A percentile compares a stretch with the other conserved stretches of the same genome.
These are phyloP conservation scores for Catharus bicknelli DNA, from an alignment of 2,113 vertebrate genomes.

Conservation along the genomic window DNA sequence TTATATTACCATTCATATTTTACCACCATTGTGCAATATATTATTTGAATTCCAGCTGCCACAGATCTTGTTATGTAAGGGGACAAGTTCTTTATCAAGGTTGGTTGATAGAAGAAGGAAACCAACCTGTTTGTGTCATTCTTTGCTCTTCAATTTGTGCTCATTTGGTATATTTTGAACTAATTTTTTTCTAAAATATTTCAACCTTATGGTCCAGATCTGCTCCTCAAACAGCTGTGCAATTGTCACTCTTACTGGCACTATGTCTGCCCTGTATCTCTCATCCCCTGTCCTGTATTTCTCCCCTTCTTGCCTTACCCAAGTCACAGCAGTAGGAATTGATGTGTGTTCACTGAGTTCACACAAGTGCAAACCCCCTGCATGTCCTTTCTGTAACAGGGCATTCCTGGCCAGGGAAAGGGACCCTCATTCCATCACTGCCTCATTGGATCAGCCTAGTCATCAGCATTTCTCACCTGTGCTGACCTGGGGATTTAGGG, in stretches of 20 bases:
- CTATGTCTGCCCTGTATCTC: background rate
- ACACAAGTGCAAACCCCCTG: background rate
- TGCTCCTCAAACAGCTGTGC: background rate
- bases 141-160: background rate
- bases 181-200: background rate
- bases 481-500: rapidly evolving
- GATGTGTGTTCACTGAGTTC: background rate
- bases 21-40: background rate
- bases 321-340: background rate
- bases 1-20: background rate
- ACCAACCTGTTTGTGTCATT: background rate
- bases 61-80: background rate
- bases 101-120: background rate
- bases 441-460: background rate
- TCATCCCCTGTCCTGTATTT: background rate
- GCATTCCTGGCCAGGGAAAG: background rate
- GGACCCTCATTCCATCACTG: background rate
- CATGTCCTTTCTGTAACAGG: background rate
- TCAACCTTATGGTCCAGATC: background rate
- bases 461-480: background rate
- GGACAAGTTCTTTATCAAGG: background rate
- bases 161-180: background rate
- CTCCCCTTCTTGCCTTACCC: background rate
- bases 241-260: rapidly evolving
- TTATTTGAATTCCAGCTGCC: background rate